Evolutionary conservation across 2,113 vertebrate genomes (phyloP).

Genomic region (Dromaius novaehollandiae): DNA sequence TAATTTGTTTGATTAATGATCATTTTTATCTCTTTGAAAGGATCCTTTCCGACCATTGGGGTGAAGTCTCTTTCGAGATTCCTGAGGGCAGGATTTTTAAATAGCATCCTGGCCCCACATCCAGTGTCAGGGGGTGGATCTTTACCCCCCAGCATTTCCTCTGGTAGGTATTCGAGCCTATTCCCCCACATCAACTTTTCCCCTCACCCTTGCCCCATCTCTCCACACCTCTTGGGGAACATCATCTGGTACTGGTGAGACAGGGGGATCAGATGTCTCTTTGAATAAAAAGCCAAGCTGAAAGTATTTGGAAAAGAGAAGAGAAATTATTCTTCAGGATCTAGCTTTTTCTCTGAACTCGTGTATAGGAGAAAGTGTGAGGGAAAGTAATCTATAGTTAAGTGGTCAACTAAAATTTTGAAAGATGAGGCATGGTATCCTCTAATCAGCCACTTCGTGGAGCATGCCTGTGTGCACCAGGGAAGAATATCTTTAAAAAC

Average conservation of each 20-base stretch:
- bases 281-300: background rate
- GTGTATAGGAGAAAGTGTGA: background rate
- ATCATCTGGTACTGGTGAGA: background rate
- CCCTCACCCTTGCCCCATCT: constrained; percentile 2
- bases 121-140: constrained; percentile 78
- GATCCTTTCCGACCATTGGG: constrained; percentile 82
- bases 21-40: constrained; percentile 80
- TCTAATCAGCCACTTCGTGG: background rate
- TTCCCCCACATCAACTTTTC: background rate
- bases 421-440: background rate
- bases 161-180: constrained; percentile 77
- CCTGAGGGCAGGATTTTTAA: constrained; percentile 82
- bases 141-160: constrained; percentile 79
- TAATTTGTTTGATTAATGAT: constrained; percentile 64
- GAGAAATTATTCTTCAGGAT: background rate
- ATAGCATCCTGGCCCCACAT: constrained; percentile 78
- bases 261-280: background rate
- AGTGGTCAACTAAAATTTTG: background rate
- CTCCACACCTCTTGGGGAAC: background rate
- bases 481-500: background rate
- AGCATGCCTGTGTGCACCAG: background rate
- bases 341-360: background rate
- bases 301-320: background rate
- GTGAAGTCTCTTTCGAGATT: constrained; percentile 82
- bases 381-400: background rate